Evolutionary conservation across 2,113 vertebrate species (phyloP), one percentile per base, ranked within the genome.

Genomic region (Dipodomys spectabilis): DNA sequence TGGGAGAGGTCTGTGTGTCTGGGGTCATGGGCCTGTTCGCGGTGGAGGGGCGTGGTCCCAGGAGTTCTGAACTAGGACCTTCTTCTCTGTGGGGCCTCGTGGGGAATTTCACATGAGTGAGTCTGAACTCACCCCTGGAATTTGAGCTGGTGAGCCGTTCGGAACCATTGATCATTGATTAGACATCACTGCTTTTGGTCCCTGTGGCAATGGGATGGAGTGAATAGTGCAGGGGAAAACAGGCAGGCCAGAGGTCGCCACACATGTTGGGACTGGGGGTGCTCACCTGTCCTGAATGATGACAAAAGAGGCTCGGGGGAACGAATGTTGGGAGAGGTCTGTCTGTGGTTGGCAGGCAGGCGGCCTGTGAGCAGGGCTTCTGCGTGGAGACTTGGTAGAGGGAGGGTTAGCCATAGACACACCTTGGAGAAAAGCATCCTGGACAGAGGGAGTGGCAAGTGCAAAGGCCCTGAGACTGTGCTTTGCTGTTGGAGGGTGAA

Each of bases 251-350:
- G 30, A 68, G 12, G 13, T 0, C 25, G 57, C 39, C 39, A 53
- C 22, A 11, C 9, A 1, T 22, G 45, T 0, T 6, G 2, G 0
- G 73, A 49, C n/a, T 32, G 65, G 19, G 2, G 72, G 57, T 1
- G 4, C 64, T n/a, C 53, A 5, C 6, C 39, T n/a, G 44, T 12
- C 64, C 35, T 18, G 23, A 5, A 3, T 16, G 39, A 15, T 11
- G 28, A 6, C 35, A 4, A 27, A 3, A 16, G 22, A 2, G 49
- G 83, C 7, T 12, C 1, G 22, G 64, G 22, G 64, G 25, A 20
- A 9, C 22, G 53, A 4, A 57, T 57, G 53, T 13, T 9, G 39
- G 39, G 64, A 67, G 64, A 68, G 27, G 27, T 10, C 65, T 9
- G 8, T 68, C 49, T 53, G 49, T 53, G 49, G 49, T 53, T 53